Evolutionary conservation across 1,140 invertebrate species (phyloP), one percentile per base, ranked within the genome.

Genomic region (Hyles vespertilio): DNA sequence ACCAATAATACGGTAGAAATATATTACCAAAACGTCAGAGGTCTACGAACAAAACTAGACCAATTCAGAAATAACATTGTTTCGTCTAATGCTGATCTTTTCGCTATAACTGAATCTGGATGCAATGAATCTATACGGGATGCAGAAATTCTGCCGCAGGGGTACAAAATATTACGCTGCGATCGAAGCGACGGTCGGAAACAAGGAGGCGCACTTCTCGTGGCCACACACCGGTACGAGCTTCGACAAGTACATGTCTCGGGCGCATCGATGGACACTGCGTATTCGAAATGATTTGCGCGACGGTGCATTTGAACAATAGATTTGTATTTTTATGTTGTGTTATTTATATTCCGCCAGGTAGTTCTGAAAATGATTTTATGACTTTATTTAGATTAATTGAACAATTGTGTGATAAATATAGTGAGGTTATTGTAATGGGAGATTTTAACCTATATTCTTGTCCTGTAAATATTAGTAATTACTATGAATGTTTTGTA

Each of bases 361-460:
- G 47, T 5, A 62, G 61, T 33, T 34, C n/a, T 44, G 63, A 72
- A 43, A 61, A 55, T 59, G 62, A 70, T 32, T 72, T 65, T 45
- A 63, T 70, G 63, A 4, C 63, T 33, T 47, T 72, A 34, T 70
- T 70, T 67, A 59, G 47, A 33, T 50, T 58, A 43, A 63, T 67
- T 51, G 60, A 67, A 56, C 11, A 67, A 33, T 58, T 51, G 10
- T 63, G 58, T 63, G 45, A 7, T 59, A 63, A 44, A 36, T 69
- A 65, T 56, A 58, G 34, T 7, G 32, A 64, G 7, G 10, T 67
- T 57, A 58, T 67, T 32, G 56, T 67, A 9, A 32, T 70, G n/a
- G 65, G 68, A 45, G 68, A 67, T 55, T 65, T 64, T 59, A 70
- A 70, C 61, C 60, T 70, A 36, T 58, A 61, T 51, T 69, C 65